A percentile compares a stretch with the other conserved stretches of the same genome.
Conservation (phyloP, 2,113 vertebrate species). For the Ornithorhynchus anatinus region DNA sequence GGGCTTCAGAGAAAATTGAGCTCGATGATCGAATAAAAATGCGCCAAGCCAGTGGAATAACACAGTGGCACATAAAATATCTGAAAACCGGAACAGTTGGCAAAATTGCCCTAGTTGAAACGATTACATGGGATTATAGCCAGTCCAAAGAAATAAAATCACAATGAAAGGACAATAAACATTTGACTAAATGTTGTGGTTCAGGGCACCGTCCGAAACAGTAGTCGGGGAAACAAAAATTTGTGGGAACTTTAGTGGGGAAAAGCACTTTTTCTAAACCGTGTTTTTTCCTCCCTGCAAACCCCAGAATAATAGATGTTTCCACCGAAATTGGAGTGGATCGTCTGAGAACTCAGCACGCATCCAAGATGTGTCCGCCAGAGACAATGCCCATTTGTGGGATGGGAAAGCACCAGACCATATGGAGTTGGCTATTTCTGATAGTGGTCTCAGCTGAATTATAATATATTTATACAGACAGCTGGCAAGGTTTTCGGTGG, state of each 20-base stretch:
- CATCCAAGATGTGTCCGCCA: not conserved
- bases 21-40: not conserved
- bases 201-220: constrained; percentile 26
- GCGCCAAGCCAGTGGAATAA: not conserved
- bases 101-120: constrained; percentile 16
- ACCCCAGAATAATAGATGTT: not conserved
- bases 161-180: constrained; percentile 30
- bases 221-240: constrained; percentile 7
- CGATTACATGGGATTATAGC: constrained; percentile 28
- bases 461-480: too few species aligned
- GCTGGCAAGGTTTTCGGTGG: not conserved
- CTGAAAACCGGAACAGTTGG: not conserved
- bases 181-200: constrained; percentile 29
- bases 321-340: not conserved
- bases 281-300: constrained; percentile 14
- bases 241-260: constrained; percentile 13
- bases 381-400: not conserved
- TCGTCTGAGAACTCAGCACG: constrained; percentile 2
- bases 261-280: constrained; percentile 34
- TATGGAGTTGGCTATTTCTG: not conserved
- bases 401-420: not conserved
- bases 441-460: not conserved
- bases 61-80: not conserved
- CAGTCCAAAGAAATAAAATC: constrained; percentile 35
- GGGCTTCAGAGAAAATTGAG: not conserved